Evolutionary conservation across 2,797 vertebrate species (phyloP).

Genomic region (Falco berigora): DNA sequence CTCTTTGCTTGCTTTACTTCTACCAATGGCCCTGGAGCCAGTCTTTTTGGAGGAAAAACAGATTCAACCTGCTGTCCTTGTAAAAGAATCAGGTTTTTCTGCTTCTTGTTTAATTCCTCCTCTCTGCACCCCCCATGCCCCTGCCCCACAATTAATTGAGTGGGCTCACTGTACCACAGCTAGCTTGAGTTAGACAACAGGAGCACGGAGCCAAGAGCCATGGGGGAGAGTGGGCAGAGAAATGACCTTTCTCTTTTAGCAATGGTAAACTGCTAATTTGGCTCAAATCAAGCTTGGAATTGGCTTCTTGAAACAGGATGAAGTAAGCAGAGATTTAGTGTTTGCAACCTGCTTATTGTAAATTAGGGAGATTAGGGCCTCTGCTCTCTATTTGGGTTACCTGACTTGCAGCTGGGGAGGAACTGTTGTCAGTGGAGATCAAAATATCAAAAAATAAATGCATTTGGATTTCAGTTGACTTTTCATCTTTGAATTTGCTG

Average conservation of each 20-base stretch:
- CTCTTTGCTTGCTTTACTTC: not conserved
- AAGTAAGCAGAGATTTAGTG: not conserved
- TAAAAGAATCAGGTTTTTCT: not conserved
- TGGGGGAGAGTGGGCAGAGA: not conserved
- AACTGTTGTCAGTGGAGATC: not conserved
- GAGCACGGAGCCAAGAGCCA: not conserved
- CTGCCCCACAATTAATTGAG: not conserved
- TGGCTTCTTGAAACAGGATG: not conserved
- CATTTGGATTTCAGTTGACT: not conserved
- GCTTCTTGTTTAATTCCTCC: not conserved
- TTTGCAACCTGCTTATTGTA: not conserved
- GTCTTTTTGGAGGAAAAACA: not conserved
- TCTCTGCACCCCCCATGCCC: too few relatives aligned
- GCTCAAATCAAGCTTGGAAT: not conserved
- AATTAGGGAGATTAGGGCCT: not conserved
- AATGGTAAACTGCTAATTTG: not conserved
- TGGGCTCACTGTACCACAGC: not conserved
- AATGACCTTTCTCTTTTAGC: not conserved
- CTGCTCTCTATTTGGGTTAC: not conserved
- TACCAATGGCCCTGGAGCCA: not conserved
- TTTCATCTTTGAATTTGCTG: not conserved
- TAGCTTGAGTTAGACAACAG: not conserved
- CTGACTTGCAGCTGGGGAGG: not conserved
- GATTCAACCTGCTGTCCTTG: not conserved
- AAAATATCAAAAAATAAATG: not conserved